Percentiles rank a stretch among this genome's conserved stretches.
Conservation (phyloP, 2,113 vertebrate species). For the Prunella fulvescens region DNA sequence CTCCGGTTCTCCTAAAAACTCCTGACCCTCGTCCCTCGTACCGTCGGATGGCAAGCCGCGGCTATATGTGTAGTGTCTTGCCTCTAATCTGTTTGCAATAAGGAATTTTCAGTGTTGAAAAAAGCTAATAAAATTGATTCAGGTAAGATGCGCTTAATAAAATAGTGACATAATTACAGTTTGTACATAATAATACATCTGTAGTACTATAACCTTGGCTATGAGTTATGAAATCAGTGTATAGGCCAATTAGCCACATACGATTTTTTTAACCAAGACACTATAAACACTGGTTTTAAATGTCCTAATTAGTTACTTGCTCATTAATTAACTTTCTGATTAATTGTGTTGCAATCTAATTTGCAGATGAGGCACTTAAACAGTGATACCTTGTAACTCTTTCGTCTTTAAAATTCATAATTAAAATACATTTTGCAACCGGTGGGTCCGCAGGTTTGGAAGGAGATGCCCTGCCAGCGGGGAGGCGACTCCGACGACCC, state of each 20-base stretch:
- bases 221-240: conserved; percentile 76
- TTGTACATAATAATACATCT: conserved; percentile 73
- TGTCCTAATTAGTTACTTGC: conserved; percentile 82
- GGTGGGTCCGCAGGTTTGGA: not conserved
- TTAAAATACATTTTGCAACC: conserved; percentile 55
- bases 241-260: conserved; percentile 74
- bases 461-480: not conserved
- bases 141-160: conserved; percentile 56
- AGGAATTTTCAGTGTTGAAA: conserved; percentile 16
- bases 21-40: not conserved
- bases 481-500: not conserved
- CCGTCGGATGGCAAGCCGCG: not conserved
- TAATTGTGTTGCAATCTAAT: conserved; percentile 84
- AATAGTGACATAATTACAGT: conserved; percentile 70
- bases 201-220: conserved; percentile 70
- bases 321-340: conserved; percentile 86
- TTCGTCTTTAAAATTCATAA: conserved; percentile 70
- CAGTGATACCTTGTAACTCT: conserved; percentile 77
- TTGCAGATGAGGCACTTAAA: conserved; percentile 79
- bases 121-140: conserved; percentile 64
- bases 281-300: conserved; percentile 79
- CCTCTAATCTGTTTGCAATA: not conserved
- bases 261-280: conserved; percentile 64
- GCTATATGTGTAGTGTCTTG: rapidly evolving
- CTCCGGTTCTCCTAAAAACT: not conserved